Evolutionary conservation across 2,888 invertebrate species (phyloP), one percentile per base, ranked within the genome.

Genomic region (Melieria crassipennis): DNA sequence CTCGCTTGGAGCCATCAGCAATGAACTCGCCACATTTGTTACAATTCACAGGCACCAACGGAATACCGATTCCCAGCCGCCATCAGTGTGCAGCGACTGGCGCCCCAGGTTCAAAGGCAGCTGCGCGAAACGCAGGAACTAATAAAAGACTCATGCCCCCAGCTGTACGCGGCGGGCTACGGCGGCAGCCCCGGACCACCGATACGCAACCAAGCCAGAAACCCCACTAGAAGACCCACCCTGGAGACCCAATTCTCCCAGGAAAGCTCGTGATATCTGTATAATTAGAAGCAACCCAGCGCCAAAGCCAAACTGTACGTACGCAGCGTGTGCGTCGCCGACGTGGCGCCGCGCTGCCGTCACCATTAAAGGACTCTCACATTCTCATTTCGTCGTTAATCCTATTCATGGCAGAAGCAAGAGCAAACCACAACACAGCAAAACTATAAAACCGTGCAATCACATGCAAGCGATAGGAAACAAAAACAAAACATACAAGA

Each of bases 221-320:
- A 71, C 72, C 73, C 71, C 72, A 77, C 73, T 85, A 81, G 87
- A 83, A 84, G 86, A 82, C 86, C 87, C 84, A 86, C 86, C 86
- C 84, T 87, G 86, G 87, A 87, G 85, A 86, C 87, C 72, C 86
- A 87, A 83, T 87, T 87, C 85, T 87, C 87, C 76, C 87, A 86
- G 85, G 87, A 87, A 85, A 84, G 87, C 82, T 87, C 87, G 87
- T 87, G 87, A 87, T 87, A 87, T 86, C 84, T 87, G 86, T 84
- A 87, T 80, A 84, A 86, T 79, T 85, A 84, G 82, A 81, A 79
- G 69, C 71, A 78, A 75, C 65, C 63, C 68, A 70, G 70, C 73
- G 75, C 75, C 74, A 75, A 71, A 73, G 56, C 45, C 55, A 62
- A 48, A 43, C 43, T 69, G 61, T 58, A 67, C 67, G 67, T 60